Evolutionary conservation across 2,113 vertebrate genomes (phyloP).

Genomic region (Dermatemys mawii): DNA sequence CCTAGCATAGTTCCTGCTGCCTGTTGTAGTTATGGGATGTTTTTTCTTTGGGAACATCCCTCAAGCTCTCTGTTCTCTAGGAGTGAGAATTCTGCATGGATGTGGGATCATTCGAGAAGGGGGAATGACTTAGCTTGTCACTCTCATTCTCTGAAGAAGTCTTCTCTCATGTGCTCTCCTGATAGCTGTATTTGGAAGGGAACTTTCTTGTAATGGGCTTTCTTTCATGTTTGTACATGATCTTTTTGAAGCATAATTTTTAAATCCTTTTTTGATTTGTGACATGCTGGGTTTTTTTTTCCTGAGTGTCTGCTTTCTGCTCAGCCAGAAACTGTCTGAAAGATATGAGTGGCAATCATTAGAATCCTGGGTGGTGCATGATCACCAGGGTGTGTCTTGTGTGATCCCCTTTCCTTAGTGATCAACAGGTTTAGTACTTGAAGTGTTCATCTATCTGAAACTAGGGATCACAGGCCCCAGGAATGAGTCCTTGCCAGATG

Average conservation of each 20-base stretch:
- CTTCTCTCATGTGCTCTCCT: slow-evolving; percentile 11
- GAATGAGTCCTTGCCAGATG: neutral
- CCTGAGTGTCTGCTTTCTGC: neutral
- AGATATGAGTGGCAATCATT: no score
- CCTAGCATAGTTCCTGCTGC: neutral
- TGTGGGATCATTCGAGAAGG: neutral
- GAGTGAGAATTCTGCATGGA: neutral
- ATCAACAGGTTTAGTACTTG: neutral
- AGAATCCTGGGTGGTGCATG: neutral
- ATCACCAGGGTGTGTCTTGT: no score
- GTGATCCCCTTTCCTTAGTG: no score
- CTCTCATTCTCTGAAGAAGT: neutral
- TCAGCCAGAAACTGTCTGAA: neutral
- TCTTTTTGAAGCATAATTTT: no score
- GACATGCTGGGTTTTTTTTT: no score
- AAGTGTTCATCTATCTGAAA: neutral
- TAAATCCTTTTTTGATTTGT: no score
- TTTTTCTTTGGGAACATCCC: neutral
- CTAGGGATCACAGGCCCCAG: neutral
- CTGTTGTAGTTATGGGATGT: neutral
- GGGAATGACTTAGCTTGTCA: neutral
- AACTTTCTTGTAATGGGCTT: neutral
- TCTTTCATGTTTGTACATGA: no score
- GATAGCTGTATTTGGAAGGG: neutral
- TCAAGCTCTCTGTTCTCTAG: neutral